phyloP scores from a whole-genome alignment of 2,888 invertebrate species.

The Bruchidius siliquastri region DNA sequence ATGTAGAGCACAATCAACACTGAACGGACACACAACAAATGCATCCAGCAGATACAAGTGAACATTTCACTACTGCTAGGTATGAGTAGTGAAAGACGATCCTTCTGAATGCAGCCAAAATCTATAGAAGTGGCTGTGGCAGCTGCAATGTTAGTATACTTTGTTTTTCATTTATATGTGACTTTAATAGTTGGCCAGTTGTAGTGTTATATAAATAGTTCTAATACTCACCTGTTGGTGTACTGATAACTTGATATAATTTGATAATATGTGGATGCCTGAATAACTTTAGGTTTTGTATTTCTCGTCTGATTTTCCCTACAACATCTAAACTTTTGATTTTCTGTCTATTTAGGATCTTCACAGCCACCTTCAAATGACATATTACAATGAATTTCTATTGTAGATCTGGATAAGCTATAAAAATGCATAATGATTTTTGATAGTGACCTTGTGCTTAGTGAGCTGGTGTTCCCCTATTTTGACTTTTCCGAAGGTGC shows the following conservation, averaged over 20 bases:
- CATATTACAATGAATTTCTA: background rate
- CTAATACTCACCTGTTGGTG: conserved; percentile 63
- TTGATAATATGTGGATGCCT: conserved; percentile 99
- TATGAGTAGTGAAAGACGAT: too few relatives aligned
- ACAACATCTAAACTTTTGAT: conserved; percentile 99
- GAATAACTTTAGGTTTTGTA: conserved; percentile 98
- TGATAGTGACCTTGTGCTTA: conserved; percentile 80
- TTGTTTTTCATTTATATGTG: too few relatives aligned
- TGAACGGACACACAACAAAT: too few relatives aligned
- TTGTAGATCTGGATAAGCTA: background rate
- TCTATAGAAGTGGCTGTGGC: too few relatives aligned
- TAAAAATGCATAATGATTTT: too few relatives aligned
- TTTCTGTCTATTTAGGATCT: conserved; percentile 96
- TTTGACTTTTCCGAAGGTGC: conserved; percentile 99
- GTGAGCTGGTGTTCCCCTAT: conserved; percentile 97
- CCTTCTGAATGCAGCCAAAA: too few relatives aligned
- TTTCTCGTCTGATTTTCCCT: conserved; percentile 96
- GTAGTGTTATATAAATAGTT: too few relatives aligned
- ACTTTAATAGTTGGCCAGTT: too few relatives aligned
- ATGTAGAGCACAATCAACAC: too few relatives aligned
- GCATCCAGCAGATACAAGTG: too few relatives aligned
- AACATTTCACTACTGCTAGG: too few relatives aligned
- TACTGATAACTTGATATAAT: conserved; percentile 81
- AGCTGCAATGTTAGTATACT: too few relatives aligned
- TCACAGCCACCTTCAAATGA: conserved; percentile 73